These are phyloP conservation scores for Kudoa iwatai DNA, from an alignment of 30 jellyfish, hydroid and myxozoan genomes.

Conservation along the genomic window DNA sequence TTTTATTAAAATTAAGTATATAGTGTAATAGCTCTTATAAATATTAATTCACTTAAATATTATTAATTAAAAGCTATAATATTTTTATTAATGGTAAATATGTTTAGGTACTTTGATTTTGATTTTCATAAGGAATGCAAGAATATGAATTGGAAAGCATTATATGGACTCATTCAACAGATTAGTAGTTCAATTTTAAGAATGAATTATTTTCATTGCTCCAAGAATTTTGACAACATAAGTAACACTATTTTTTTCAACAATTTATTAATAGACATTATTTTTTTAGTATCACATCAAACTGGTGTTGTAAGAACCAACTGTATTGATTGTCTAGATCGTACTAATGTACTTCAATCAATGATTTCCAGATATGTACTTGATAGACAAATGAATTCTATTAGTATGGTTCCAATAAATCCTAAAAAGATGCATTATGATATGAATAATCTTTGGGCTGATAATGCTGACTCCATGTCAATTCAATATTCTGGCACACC, in stretches of 20 bases:
- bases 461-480: slow-evolving; percentile 69
- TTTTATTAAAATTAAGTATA: too few relatives aligned
- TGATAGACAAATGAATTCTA: slow-evolving; percentile 1
- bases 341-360: slow-evolving; percentile 88
- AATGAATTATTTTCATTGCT: slow-evolving; percentile 12
- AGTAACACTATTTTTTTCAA: too few relatives aligned
- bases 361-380: slow-evolving; percentile 20
- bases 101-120: slow-evolving; percentile 40
- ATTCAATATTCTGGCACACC: slow-evolving; percentile 86
- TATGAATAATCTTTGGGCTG: slow-evolving; percentile 85
- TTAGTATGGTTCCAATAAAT: slow-evolving; percentile 2
- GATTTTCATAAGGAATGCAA: slow-evolving; percentile 93
- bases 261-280: too few relatives aligned
- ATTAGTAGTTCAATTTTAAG: slow-evolving; percentile 4
- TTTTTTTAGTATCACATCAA: slow-evolving; percentile 6
- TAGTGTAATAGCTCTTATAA: too few relatives aligned
- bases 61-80: too few relatives aligned
- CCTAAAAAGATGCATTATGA: slow-evolving; percentile 9
- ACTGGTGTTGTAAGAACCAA: slow-evolving; percentile 71
- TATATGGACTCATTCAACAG: slow-evolving; percentile 22
- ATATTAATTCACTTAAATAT: too few relatives aligned
- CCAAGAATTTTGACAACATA: slow-evolving; percentile 7
- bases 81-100: too few relatives aligned
- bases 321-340: slow-evolving; percentile 89
- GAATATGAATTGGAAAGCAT: slow-evolving; percentile 79